Evolutionary conservation across 2,113 vertebrate genomes (phyloP).

Genomic region (Anser brachyrhynchus): DNA sequence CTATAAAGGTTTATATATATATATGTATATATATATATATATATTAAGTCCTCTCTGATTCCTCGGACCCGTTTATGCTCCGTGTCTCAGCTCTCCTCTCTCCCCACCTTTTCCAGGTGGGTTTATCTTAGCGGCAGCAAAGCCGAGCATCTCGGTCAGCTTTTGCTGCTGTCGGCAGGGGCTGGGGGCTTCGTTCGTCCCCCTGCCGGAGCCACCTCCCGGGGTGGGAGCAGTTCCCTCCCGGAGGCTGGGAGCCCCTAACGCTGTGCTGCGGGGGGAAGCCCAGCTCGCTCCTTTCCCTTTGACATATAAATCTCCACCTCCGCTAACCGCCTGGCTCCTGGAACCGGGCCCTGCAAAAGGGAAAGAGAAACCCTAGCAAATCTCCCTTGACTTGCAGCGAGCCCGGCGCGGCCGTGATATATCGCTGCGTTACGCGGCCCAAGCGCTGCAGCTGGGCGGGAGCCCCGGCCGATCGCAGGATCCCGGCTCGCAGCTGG

Average conservation of each 20-base stretch:
- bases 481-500: background rate
- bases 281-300: background rate
- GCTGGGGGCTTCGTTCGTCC: fast-evolving
- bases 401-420: background rate
- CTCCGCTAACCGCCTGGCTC: background rate
- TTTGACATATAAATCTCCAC: background rate
- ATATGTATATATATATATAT: too few species aligned
- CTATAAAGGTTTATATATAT: too few species aligned
- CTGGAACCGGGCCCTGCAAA: background rate
- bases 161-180: background rate
- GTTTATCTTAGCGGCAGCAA: fast-evolving
- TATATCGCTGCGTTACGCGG: fast-evolving
- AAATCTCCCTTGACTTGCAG: fast-evolving
- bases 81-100: background rate
- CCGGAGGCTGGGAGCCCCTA: fast-evolving
- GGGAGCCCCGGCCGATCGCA: background rate
- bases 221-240: background rate
- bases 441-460: background rate
- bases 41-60: too few species aligned
- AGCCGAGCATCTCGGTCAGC: fast-evolving
- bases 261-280: background rate
- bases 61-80: fast-evolving
- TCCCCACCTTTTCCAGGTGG: background rate
- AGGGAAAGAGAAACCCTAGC: background rate
- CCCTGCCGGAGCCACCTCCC: background rate